Conservation (phyloP, 2,888 invertebrate species). For the Caenorhabditis angaria region DNA sequence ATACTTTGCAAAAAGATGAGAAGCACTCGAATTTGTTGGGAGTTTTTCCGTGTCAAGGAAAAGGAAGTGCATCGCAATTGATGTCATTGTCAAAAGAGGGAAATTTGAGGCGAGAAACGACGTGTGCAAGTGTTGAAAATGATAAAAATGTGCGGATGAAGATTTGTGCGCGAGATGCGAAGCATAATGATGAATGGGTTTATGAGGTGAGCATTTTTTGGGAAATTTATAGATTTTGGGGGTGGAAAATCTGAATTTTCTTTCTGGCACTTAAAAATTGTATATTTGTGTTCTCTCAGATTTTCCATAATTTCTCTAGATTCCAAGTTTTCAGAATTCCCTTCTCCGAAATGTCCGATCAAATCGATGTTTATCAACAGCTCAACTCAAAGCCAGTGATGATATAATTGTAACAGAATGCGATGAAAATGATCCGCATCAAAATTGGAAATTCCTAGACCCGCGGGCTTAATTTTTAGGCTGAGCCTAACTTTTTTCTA, state of each 20-base stretch:
- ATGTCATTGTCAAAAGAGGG: constrained; percentile 68
- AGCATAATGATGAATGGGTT: constrained; percentile 66
- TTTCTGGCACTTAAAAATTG: no score
- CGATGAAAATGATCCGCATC: constrained; percentile 43
- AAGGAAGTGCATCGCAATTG: constrained; percentile 68
- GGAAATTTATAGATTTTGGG: no score
- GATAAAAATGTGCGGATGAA: constrained; percentile 54
- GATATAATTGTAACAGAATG: constrained; percentile 66
- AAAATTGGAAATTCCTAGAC: constrained; percentile 47
- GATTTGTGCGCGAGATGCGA: constrained; percentile 68
- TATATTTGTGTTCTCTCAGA: no score
- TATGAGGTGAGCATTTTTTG: constrained; percentile 67
- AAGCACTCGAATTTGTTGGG: constrained; percentile 55
- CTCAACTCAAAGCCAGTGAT: constrained; percentile 70
- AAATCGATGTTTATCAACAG: constrained; percentile 73
- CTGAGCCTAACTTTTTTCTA: no score
- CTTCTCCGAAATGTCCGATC: constrained; percentile 71
- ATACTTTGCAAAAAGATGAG: constrained; percentile 66
- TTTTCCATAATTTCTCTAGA: not conserved
- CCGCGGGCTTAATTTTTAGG: constrained; percentile 23
- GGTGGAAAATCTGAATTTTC: no score
- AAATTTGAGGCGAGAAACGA: constrained; percentile 67
- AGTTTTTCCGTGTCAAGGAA: constrained; percentile 67
- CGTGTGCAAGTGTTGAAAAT: constrained; percentile 60
- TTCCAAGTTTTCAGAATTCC: constrained; percentile 59